Evolutionary conservation across 2,113 vertebrate species (phyloP).

Genomic region (Hyaena hyaena): DNA sequence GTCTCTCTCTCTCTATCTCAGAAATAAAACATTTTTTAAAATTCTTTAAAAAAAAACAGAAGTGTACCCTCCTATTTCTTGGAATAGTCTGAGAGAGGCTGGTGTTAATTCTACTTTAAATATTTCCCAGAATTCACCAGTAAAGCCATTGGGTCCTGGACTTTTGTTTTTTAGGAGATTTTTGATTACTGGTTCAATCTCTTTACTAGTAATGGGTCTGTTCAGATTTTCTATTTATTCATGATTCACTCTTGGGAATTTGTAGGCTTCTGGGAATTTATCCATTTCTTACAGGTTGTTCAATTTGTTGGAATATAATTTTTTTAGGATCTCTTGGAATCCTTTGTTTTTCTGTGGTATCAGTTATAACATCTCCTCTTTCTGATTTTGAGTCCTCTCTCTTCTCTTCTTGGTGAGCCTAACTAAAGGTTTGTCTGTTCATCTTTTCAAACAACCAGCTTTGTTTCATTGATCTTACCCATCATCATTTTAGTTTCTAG

Average conservation of each 20-base stretch:
- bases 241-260: neutral
- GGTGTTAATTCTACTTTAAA: neutral
- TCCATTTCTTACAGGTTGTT: neutral
- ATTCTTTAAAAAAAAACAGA: neutral
- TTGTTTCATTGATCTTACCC: neutral
- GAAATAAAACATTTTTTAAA: no score
- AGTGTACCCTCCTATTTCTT: neutral
- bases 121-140: neutral
- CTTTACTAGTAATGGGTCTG: neutral
- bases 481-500: neutral
- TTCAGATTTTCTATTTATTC: constrained; percentile 17
- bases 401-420: neutral
- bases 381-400: constrained; percentile 6
- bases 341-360: neutral
- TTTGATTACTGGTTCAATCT: neutral
- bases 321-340: neutral
- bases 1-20: no score
- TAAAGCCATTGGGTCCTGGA: neutral
- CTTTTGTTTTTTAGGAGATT: neutral
- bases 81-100: neutral
- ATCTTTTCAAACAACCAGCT: neutral
- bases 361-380: neutral
- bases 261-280: neutral
- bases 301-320: neutral
- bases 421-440: neutral